Evolutionary conservation across 2,888 invertebrate species (phyloP).

Genomic region (Lepidocyrtoides sp.): DNA sequence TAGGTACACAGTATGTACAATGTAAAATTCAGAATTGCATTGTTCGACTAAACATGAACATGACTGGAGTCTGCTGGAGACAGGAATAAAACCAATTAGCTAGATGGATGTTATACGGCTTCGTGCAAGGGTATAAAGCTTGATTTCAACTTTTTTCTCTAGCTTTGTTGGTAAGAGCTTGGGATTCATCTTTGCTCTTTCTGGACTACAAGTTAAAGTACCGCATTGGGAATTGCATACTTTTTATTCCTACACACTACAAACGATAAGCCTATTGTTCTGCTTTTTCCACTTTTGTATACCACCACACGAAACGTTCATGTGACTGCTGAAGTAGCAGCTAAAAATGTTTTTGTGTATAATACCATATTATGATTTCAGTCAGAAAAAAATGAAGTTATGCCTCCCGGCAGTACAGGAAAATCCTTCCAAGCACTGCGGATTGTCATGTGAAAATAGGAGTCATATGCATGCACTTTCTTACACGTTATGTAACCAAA

Average conservation of each 20-base stretch:
- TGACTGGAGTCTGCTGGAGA: conserved; percentile 27
- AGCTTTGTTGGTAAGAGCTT: neutral
- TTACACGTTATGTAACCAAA: conserved; percentile 38
- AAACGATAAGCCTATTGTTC: neutral
- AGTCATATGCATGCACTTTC: neutral
- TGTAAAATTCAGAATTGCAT: neutral
- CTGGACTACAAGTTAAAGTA: neutral
- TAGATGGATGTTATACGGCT: conserved; percentile 50
- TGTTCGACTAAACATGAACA: neutral
- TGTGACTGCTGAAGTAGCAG: conserved; percentile 9
- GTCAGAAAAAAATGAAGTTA: conserved; percentile 5
- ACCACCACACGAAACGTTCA: neutral
- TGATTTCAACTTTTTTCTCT: neutral
- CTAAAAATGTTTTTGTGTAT: neutral
- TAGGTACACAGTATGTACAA: neutral
- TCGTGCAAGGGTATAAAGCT: neutral
- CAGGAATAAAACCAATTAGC: conserved; percentile 46
- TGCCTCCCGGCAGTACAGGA: conserved; percentile 53
- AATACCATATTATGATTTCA: conserved; percentile 1
- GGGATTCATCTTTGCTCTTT: conserved; percentile 33
- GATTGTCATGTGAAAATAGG: conserved; percentile 21
- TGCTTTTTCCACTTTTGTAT: neutral
- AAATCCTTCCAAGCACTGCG: conserved; percentile 37
- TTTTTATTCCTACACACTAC: too few species aligned
- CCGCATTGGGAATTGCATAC: conserved; percentile 42